These are phyloP conservation scores for Cervus canadensis DNA, from an alignment of 2,113 vertebrate genomes.

Conservation along the genomic window DNA sequence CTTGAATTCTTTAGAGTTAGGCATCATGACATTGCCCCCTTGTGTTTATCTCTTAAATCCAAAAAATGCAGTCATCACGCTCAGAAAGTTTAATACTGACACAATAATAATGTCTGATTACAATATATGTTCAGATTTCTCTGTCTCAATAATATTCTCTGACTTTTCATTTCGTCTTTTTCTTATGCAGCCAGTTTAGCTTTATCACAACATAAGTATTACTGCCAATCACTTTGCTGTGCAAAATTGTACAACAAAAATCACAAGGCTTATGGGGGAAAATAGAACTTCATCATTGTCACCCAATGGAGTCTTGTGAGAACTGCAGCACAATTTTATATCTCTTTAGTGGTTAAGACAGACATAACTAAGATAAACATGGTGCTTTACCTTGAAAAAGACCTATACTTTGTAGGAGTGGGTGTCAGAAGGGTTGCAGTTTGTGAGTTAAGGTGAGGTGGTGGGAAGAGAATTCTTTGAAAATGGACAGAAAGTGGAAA, in stretches of 20 bases:
- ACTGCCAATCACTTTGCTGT: neutral
- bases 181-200: neutral
- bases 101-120: neutral
- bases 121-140: neutral
- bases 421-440: neutral
- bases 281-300: neutral
- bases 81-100: neutral
- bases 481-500: neutral
- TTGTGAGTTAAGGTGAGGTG: neutral
- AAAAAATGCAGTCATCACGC: neutral
- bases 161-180: neutral
- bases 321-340: neutral
- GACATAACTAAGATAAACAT: neutral
- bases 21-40: neutral
- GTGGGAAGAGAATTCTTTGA: neutral
- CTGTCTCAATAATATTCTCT: neutral
- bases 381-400: neutral
- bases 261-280: neutral
- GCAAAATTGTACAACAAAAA: neutral
- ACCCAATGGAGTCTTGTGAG: neutral
- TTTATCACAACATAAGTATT: neutral
- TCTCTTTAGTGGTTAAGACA: neutral
- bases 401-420: neutral
- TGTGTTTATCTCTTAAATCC: neutral
- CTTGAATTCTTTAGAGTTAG: neutral